Conservation (phyloP, 2,113 vertebrate species). For the Collichthys lucidus region DNA sequence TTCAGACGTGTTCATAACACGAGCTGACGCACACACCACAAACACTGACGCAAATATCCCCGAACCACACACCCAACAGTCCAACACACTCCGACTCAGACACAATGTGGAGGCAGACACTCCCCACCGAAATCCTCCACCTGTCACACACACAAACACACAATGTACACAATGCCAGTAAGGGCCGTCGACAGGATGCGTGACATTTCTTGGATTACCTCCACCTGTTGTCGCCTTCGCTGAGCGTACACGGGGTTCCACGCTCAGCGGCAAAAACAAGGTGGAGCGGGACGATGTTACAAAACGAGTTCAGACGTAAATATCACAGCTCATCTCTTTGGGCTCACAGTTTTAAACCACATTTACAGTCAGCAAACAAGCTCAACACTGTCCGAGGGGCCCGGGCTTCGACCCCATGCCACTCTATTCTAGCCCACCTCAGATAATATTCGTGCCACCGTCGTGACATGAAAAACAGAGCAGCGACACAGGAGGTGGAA, state of each 20-base stretch:
- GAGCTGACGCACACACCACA: not conserved
- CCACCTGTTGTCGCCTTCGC: slow-evolving; percentile 76
- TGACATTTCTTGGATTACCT: slow-evolving; percentile 76
- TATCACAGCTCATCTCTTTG: not conserved
- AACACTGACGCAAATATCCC: not conserved
- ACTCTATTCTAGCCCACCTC: too few relatives aligned
- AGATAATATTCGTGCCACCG: too few relatives aligned
- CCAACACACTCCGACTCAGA: not conserved
- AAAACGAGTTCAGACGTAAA: not conserved
- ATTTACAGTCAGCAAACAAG: not conserved
- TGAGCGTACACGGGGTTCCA: not conserved
- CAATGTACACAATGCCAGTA: slow-evolving; percentile 64
- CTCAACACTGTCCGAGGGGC: not conserved
- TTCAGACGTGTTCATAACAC: not conserved
- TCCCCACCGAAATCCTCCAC: slow-evolving; percentile 24
- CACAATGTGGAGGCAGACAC: slow-evolving; percentile 3
- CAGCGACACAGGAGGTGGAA: too few relatives aligned
- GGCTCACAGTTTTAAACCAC: not conserved
- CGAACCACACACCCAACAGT: not conserved
- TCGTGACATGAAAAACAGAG: too few relatives aligned
- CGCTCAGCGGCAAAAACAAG: not conserved
- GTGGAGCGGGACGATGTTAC: not conserved
- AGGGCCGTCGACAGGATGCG: not conserved
- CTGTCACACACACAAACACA: slow-evolving; percentile 16
- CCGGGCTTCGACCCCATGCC: too few relatives aligned